Evolutionary conservation across 2,888 invertebrate genomes (phyloP).

Genomic region (Lamellibrachia columna): DNA sequence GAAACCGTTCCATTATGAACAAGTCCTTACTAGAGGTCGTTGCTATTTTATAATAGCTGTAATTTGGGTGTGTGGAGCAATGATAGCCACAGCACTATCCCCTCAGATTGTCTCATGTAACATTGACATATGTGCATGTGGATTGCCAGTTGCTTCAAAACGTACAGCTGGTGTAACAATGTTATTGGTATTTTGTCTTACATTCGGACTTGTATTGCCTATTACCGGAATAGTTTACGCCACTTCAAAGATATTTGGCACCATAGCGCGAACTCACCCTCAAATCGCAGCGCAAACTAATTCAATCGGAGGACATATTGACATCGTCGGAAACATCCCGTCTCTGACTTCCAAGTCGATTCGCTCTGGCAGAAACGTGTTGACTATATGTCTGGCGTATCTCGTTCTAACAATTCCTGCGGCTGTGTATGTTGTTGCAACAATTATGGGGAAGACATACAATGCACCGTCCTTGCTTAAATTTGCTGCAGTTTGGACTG

Average conservation of each 20-base stretch:
- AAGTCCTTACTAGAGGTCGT: neutral
- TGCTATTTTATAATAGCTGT: neutral
- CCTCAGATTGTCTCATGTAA: neutral
- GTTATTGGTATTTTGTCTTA: neutral
- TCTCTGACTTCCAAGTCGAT: neutral
- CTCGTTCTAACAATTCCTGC: neutral
- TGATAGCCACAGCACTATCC: neutral
- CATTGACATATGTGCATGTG: neutral
- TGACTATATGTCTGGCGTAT: neutral
- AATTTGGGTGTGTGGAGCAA: neutral
- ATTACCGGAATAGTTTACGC: neutral
- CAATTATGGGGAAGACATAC: neutral
- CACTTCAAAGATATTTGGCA: neutral
- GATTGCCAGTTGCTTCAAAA: too few species aligned
- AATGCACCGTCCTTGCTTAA: neutral
- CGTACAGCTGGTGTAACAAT: too few species aligned
- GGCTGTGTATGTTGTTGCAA: neutral
- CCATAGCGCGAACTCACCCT: neutral
- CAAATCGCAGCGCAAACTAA: neutral
- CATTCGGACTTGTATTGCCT: neutral
- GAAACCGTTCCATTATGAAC: neutral
- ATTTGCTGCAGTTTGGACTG: neutral
- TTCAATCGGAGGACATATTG: neutral
- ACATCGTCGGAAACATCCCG: neutral
- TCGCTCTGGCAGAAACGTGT: neutral